These are phyloP conservation scores for Toxotes lorentzi DNA, from an alignment of 2,797 vertebrate species.

Conservation along the genomic window DNA sequence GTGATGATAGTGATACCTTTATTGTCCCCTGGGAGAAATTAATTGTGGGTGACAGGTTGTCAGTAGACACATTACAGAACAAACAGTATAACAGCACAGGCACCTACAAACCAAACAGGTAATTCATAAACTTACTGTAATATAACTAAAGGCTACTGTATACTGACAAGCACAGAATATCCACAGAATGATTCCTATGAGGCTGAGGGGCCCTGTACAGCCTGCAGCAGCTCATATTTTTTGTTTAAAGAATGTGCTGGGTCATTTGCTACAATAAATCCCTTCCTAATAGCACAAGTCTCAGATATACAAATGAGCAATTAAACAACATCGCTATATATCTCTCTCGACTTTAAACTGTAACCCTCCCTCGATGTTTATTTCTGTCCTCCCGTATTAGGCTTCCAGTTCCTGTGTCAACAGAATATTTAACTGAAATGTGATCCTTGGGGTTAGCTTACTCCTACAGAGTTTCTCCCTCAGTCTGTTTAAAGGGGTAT, in stretches of 20 bases:
- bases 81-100: conserved; percentile 23
- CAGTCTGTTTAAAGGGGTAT: not conserved
- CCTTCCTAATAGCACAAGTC: conserved; percentile 33
- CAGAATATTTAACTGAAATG: conserved; percentile 17
- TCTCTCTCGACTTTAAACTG: not conserved
- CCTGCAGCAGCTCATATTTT: conserved; percentile 21
- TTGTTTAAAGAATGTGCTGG: conserved; percentile 26
- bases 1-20: conserved; percentile 21
- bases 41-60: conserved; percentile 33
- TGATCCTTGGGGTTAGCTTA: not conserved
- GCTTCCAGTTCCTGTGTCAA: conserved; percentile 8
- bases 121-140: conserved; percentile 20
- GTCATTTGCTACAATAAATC: conserved; percentile 37
- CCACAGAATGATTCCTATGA: not conserved
- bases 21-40: conserved; percentile 44
- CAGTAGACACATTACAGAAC: conserved; percentile 32
- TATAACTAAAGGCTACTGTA: not conserved
- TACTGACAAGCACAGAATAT: conserved; percentile 15
- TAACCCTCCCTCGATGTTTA: not conserved
- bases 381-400: conserved; percentile 17
- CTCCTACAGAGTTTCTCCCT: not conserved
- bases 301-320: not conserved
- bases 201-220: not conserved
- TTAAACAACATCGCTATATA: not conserved
- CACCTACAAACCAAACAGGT: conserved; percentile 6